Evolutionary conservation across 2,888 invertebrate species (phyloP), one percentile per base, ranked within the genome.

Genomic region (Conops quadrifasciatus): DNA sequence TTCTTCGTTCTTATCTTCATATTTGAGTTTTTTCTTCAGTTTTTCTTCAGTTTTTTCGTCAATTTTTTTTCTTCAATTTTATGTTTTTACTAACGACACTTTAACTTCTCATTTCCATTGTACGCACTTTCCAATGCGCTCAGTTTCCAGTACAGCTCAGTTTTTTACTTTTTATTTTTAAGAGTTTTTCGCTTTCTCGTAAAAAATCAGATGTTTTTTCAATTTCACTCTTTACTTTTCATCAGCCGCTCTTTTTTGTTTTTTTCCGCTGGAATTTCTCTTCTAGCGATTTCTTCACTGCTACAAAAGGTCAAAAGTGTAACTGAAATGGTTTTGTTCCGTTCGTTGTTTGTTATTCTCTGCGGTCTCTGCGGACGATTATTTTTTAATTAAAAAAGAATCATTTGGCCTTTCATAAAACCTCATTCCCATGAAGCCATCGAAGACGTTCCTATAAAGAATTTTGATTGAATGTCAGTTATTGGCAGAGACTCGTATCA

Each of bases 401-500:
- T 15, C 24, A 26, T n/a, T n/a, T 28, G 15, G 16, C 7, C 26
- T 58, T 58, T 16, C 58, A 58, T 53, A 21, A 53, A 53, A 21
- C 11, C 21, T 53, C 53, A 5, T 21, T 53, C 53, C 53, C 53
- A 53, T 21, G 53, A 53, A 53, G 2, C 26, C 26, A 28, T 58
- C 9, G 36, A 26, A 58, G 24, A 28, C 15, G 15, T 58, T 58
- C 28, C 24, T 15, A 28, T 58, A 58, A 58, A 58, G 58, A 58
- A 58, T 58, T 21, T 58, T 58, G 58, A 58, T 58, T 58, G 58
- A 58, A 58, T 28, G 58, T 58, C 58, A 24, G 58, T 58, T 58
- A 58, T 24, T 58, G 28, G 13, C 58, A 58, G 28, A 15, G 1
- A 24, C n/a, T n/a, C n/a, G n/a, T n/a, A n/a, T n/a, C n/a, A n/a